Evolutionary conservation across 2,888 invertebrate genomes (phyloP), one percentile per base, ranked within the genome.

Genomic region (Thecophora atra): DNA sequence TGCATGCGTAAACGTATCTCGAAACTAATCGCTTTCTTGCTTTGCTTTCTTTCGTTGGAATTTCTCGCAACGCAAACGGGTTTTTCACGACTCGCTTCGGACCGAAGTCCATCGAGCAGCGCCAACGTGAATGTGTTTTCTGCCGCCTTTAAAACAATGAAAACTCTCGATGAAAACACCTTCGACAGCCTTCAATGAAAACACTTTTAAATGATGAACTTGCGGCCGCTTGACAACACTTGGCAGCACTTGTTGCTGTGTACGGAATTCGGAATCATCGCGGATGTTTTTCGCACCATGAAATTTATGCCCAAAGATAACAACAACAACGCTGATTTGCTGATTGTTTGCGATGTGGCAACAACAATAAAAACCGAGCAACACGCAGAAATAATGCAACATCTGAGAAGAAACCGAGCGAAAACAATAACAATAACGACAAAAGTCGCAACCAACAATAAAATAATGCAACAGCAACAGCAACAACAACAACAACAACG

Each of bases 211-310:
- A 37, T 37, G 7, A 8, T 37, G 1, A 37, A 11, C 37, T 37
- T 37, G 42, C n/a, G n/a, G n/a, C n/a, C n/a, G 19, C 19, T 21
- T 42, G 19, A 37, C 63, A 30, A 30, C 63, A 63, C 63, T 37
- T 37, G 24, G n/a, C 63, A 63, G 42, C 63, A 63, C 42, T 19
- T 37, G 63, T 21, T 63, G 5, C 44, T 42, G n/a, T 63, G n/a
- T 63, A 42, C 42, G 63, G 37, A 37, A 63, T 63, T 63, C 42
- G 3, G 8, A 63, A 13, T 63, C 42, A 63, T 42, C 37, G 15
- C 54, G 24, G 24, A 54, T 26, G 56, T n/a, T 21, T 63, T 63
- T 42, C 63, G 63, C 24, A 63, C 42, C 44, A 15, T 63, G 19
- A 21, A 63, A 63, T 21, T 37, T 44, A 21, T 62, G 28, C 13